Evolutionary conservation across 1,140 invertebrate species (phyloP).

Genomic region (Linepithema humile): DNA sequence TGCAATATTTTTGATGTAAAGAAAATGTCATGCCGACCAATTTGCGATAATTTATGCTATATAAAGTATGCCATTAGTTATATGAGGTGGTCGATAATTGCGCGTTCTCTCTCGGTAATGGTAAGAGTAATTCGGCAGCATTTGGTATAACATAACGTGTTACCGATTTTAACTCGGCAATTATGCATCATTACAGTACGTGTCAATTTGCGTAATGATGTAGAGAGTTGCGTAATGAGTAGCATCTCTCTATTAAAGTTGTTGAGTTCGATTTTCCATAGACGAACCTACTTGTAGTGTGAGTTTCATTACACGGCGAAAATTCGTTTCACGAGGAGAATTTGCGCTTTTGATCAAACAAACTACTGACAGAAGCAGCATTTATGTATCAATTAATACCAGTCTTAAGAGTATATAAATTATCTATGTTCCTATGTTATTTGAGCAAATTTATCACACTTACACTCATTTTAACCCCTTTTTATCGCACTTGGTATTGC

Average conservation of each 20-base stretch:
- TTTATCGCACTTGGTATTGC: neutral
- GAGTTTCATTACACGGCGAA: conserved; percentile 14
- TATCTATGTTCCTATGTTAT: no score
- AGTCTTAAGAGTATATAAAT: neutral
- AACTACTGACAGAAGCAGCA: neutral
- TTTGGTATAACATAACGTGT: neutral
- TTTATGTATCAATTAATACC: neutral
- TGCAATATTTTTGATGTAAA: neutral
- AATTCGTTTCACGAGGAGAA: conserved; percentile 24
- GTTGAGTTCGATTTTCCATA: conserved; percentile 17
- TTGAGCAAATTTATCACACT: neutral
- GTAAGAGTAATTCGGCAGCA: neutral
- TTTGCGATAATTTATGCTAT: neutral
- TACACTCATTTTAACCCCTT: neutral
- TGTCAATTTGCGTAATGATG: conserved; percentile 28
- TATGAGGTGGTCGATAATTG: neutral
- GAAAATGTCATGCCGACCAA: neutral
- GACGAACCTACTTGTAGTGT: neutral
- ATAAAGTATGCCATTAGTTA: conserved; percentile 1
- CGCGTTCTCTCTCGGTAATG: neutral
- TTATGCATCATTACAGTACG: conserved; percentile 29
- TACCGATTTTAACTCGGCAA: conserved; percentile 10
- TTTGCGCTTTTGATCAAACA: conserved; percentile 29
- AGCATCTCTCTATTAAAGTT: conserved; percentile 28
- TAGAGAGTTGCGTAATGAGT: conserved; percentile 25